A percentile compares a stretch with the other conserved stretches of the same genome.
These are phyloP conservation scores for Enteromius radiatus DNA, from an alignment of 2,797 vertebrate species.

Conservation along the genomic window DNA sequence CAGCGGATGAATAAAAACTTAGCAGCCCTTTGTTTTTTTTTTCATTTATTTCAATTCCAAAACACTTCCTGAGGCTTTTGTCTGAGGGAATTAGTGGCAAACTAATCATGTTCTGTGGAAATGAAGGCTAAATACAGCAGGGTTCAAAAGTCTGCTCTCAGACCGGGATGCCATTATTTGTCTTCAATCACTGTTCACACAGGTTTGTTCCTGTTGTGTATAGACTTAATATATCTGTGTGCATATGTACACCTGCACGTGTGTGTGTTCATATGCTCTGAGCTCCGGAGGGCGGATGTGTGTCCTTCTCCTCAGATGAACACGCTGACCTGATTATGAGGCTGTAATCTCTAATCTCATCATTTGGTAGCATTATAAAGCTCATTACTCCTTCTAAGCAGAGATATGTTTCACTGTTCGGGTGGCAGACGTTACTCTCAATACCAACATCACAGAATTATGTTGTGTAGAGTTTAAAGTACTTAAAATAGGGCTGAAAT, in stretches of 20 bases:
- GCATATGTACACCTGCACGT: neutral
- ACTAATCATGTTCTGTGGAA: slow-evolving; percentile 27
- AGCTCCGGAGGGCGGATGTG: slow-evolving; percentile 28
- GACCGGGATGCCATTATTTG: neutral
- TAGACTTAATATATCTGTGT: neutral
- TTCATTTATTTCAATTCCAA: neutral
- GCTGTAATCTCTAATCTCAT: slow-evolving; percentile 56
- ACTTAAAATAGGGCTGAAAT: slow-evolving; percentile 8
- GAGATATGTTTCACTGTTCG: slow-evolving; percentile 39
- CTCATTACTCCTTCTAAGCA: slow-evolving; percentile 48
- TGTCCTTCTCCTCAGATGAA: slow-evolving; percentile 45
- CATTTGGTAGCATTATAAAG: slow-evolving; percentile 53
- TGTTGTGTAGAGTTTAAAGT: neutral
- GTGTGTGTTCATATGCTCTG: slow-evolving; percentile 17
- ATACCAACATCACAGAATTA: slow-evolving; percentile 3
- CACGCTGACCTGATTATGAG: slow-evolving; percentile 54
- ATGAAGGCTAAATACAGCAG: slow-evolving; percentile 4
- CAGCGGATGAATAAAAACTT: neutral
- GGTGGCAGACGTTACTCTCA: slow-evolving; percentile 22
- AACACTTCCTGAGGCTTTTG: slow-evolving; percentile 5
- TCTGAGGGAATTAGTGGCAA: slow-evolving; percentile 11
- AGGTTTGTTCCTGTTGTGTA: neutral
- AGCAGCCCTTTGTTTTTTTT: neutral
- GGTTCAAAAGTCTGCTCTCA: slow-evolving; percentile 10
- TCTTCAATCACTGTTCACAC: neutral